Percentiles rank a stretch among this genome's conserved stretches.
These are phyloP conservation scores for Chironomus tepperi DNA, from an alignment of 1,140 invertebrate genomes.

Conservation along the genomic window DNA sequence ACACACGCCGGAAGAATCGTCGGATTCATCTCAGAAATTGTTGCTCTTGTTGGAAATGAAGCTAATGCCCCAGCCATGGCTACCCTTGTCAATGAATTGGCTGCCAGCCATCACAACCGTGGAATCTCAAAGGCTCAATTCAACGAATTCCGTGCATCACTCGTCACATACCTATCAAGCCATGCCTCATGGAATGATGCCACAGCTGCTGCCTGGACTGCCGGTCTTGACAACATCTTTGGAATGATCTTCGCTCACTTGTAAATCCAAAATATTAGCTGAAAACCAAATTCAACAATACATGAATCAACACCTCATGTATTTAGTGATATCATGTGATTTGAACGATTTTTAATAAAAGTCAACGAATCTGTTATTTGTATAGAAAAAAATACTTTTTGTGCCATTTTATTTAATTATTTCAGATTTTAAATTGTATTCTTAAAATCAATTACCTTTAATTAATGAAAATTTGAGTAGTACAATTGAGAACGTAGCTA, in stretches of 20 bases:
- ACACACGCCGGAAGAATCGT: background rate
- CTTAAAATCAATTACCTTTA: too few relatives aligned
- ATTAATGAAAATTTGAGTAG: too few relatives aligned
- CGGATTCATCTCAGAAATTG: background rate
- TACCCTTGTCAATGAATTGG: background rate
- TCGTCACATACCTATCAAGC: background rate
- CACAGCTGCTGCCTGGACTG: background rate
- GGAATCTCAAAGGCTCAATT: background rate
- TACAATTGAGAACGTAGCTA: too few relatives aligned
- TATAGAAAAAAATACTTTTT: too few relatives aligned
- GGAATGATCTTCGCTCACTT: background rate
- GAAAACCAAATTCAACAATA: too few relatives aligned
- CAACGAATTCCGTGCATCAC: background rate
- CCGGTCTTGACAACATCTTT: background rate
- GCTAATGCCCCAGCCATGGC: background rate
- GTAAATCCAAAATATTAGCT: background rate
- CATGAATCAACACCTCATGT: too few relatives aligned
- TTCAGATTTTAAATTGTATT: too few relatives aligned
- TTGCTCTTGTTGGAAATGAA: background rate
- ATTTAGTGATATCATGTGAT: too few relatives aligned
- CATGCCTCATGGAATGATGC: background rate
- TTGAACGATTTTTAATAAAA: too few relatives aligned
- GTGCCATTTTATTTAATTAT: too few relatives aligned
- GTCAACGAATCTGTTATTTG: too few relatives aligned
- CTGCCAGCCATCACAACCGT: background rate